These are phyloP conservation scores for Phymorhynchus buccinoides DNA, from an alignment of 1,140 invertebrate genomes.

Conservation along the genomic window DNA sequence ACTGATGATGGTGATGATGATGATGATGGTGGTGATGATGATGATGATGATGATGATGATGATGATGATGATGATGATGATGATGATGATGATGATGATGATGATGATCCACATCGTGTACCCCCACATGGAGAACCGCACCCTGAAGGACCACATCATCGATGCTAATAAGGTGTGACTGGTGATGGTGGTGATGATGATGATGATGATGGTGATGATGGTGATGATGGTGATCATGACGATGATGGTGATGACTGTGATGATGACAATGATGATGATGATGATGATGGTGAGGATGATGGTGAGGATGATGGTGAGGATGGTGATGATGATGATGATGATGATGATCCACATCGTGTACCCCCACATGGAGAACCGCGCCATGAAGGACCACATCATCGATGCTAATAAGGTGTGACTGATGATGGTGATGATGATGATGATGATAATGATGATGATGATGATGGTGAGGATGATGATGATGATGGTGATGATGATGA, in stretches of 20 bases:
- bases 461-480: no score
- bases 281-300: no score
- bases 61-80: neutral
- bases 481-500: slow-evolving; percentile 14
- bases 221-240: no score
- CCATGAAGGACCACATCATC: slow-evolving; percentile 54
- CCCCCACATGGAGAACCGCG: slow-evolving; percentile 44
- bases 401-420: slow-evolving; percentile 50
- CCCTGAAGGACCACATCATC: slow-evolving; percentile 54
- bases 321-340: no score
- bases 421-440: slow-evolving; percentile 16
- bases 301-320: no score
- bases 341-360: slow-evolving; percentile 58
- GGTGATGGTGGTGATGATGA: neutral
- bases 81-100: no score
- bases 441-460: slow-evolving; percentile 17
- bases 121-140: slow-evolving; percentile 45
- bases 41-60: slow-evolving; percentile 14
- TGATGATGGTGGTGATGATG: neutral
- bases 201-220: no score
- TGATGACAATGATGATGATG: no score
- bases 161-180: slow-evolving; percentile 51
- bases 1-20: no score
- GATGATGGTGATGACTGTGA: no score
- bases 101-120: slow-evolving; percentile 56